phyloP scores from a whole-genome alignment of 2,113 vertebrate species.

The Bubo blakistoni region DNA sequence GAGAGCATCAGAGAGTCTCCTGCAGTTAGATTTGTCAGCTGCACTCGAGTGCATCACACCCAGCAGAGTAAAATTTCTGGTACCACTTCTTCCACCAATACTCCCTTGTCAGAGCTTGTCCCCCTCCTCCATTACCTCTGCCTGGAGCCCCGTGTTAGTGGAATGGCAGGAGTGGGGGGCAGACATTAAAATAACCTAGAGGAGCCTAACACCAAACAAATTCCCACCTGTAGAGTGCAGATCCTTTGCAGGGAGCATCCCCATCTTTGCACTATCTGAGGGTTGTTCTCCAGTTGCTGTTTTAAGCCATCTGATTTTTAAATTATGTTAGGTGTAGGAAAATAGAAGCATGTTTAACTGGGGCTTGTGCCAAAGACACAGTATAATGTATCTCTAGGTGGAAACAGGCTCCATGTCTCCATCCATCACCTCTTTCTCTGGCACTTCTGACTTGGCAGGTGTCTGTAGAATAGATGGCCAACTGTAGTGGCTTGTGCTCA shows the following conservation, averaged over 20 bases:
- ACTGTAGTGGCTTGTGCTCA: not conserved
- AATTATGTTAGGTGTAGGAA: not conserved
- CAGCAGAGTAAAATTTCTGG: not conserved
- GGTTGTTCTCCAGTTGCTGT: not conserved
- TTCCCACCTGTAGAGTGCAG: not conserved
- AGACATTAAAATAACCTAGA: not conserved
- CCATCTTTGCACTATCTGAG: rapidly evolving
- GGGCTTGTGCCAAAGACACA: not conserved
- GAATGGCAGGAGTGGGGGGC: not conserved
- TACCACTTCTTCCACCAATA: not conserved
- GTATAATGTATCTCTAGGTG: not conserved
- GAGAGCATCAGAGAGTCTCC: conserved; percentile 7
- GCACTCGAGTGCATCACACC: not conserved
- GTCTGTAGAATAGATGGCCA: not conserved
- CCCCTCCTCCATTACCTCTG: not conserved
- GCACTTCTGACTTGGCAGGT: not conserved
- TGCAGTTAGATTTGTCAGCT: not conserved
- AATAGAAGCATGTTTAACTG: not conserved
- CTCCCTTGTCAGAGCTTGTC: not conserved
- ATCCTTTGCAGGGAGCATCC: not conserved
- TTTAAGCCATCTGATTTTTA: not conserved
- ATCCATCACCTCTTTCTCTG: not conserved
- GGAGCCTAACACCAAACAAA: too few species aligned
- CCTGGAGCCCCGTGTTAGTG: not conserved
- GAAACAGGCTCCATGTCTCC: not conserved